Evolutionary conservation across 2,113 vertebrate genomes (phyloP).

Genomic region (Brachionichthys hirsutus): DNA sequence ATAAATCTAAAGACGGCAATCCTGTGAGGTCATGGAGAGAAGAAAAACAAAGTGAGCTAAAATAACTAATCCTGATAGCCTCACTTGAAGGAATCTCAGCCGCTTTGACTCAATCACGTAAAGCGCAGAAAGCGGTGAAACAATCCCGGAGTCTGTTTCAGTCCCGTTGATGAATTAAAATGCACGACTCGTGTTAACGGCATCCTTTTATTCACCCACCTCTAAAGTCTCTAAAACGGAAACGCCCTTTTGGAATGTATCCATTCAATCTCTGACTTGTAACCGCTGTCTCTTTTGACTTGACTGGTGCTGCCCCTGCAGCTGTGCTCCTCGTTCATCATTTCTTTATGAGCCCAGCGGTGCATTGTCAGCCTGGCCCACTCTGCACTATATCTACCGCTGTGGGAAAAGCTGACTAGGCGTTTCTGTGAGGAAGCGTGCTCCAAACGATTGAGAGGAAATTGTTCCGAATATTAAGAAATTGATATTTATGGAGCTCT

Average conservation of each 20-base stretch:
- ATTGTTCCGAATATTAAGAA: constrained; percentile 8
- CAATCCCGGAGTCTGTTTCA: no score
- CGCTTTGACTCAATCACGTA: no score
- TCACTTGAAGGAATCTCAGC: no score
- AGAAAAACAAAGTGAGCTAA: no score
- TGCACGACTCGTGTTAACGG: no score
- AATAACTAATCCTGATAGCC: no score
- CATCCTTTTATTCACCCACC: no score
- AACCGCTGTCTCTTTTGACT: constrained; percentile 34
- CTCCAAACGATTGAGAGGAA: neutral
- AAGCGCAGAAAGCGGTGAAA: no score
- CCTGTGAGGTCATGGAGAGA: no score
- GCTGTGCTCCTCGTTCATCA: constrained; percentile 35
- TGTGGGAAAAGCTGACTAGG: constrained; percentile 38
- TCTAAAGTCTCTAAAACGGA: neutral
- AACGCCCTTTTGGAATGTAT: constrained; percentile 1
- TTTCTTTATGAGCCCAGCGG: constrained; percentile 3
- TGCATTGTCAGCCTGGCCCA: constrained; percentile 24
- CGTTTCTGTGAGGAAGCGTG: constrained; percentile 5
- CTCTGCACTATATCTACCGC: constrained; percentile 14
- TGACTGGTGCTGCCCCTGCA: constrained; percentile 14
- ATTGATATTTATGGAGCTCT: neutral
- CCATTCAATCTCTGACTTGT: constrained; percentile 13
- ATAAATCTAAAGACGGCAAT: no score
- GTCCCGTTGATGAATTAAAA: no score